Percentiles rank a stretch among this genome's conserved stretches.
phyloP scores from a whole-genome alignment of 2,888 invertebrate genomes.

The Ganaspis brasiliensis region DNA sequence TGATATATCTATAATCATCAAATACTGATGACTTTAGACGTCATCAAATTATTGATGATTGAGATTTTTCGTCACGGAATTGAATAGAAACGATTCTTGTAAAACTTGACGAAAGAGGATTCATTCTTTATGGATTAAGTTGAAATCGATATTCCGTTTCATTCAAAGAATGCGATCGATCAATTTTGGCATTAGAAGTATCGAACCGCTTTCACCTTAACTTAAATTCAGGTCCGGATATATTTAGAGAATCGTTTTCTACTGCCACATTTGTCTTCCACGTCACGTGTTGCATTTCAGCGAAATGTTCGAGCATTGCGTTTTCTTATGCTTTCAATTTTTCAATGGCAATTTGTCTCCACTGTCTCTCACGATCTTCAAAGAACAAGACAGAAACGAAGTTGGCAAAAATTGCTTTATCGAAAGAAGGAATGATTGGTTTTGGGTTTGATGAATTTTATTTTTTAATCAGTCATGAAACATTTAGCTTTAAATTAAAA shows the following conservation, averaged over 20 bases:
- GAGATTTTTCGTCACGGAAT: slow-evolving; percentile 7
- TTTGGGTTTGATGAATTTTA: background rate
- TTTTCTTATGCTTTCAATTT: slow-evolving; percentile 40
- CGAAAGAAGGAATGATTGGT: background rate
- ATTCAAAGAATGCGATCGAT: slow-evolving; percentile 26
- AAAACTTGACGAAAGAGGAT: background rate
- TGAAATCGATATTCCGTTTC: background rate
- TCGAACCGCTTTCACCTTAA: background rate
- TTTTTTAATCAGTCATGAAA: too few relatives aligned
- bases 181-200: background rate
- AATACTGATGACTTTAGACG: too few relatives aligned
- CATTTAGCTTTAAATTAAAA: too few relatives aligned
- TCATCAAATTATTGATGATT: background rate
- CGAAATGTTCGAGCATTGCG: slow-evolving; percentile 26
- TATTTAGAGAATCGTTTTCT: slow-evolving; percentile 38
- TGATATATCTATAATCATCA: too few relatives aligned
- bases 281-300: slow-evolving; percentile 30
- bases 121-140: background rate
- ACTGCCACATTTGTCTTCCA: slow-evolving; percentile 36
- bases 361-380: slow-evolving; percentile 13
- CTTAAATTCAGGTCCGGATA: background rate
- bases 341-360: slow-evolving; percentile 33
- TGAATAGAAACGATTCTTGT: slow-evolving; percentile 3
- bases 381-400: slow-evolving; percentile 22
- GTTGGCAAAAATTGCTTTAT: slow-evolving; percentile 13